Conservation (phyloP, 2,888 invertebrate species). For the Tetragonisca angustula region DNA sequence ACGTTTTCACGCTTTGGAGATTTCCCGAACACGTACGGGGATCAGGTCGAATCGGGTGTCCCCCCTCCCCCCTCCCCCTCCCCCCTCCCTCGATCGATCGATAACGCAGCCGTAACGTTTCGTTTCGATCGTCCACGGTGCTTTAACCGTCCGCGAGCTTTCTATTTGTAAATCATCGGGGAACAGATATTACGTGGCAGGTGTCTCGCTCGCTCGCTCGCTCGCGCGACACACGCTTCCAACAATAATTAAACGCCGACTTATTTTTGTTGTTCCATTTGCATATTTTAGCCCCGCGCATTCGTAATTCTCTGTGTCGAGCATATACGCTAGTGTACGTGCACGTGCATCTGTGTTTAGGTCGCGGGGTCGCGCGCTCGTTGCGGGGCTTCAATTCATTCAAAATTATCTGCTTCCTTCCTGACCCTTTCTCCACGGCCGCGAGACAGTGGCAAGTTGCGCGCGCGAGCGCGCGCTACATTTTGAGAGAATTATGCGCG, state of each 20-base stretch:
- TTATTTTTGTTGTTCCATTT: conserved; percentile 34
- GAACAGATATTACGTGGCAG: not conserved
- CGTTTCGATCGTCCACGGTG: not conserved
- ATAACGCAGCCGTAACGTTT: not conserved
- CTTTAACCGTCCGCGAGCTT: not conserved
- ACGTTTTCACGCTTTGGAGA: conserved; percentile 40
- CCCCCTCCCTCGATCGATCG: conserved; percentile 26
- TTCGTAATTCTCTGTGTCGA: conserved; percentile 40
- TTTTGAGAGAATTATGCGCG: conserved; percentile 72
- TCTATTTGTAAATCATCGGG: not conserved
- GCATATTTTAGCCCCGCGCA: conserved; percentile 32
- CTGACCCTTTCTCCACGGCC: conserved; percentile 66
- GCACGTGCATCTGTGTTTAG: conserved; percentile 22
- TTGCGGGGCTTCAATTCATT: conserved; percentile 65
- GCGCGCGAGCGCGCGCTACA: conserved; percentile 66
- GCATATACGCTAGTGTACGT: not conserved
- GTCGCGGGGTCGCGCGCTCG: conserved; percentile 41
- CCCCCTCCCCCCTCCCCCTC: too few species aligned
- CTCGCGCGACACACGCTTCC: not conserved
- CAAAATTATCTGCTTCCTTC: conserved; percentile 72
- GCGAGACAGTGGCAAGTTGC: conserved; percentile 65
- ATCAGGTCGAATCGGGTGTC: conserved; percentile 10
- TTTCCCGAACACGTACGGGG: not conserved
- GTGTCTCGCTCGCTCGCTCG: not conserved
- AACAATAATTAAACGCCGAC: conserved; percentile 21